Conservation (phyloP, 2,113 vertebrate species). For the Myrmophylax atrothorax region DNA sequence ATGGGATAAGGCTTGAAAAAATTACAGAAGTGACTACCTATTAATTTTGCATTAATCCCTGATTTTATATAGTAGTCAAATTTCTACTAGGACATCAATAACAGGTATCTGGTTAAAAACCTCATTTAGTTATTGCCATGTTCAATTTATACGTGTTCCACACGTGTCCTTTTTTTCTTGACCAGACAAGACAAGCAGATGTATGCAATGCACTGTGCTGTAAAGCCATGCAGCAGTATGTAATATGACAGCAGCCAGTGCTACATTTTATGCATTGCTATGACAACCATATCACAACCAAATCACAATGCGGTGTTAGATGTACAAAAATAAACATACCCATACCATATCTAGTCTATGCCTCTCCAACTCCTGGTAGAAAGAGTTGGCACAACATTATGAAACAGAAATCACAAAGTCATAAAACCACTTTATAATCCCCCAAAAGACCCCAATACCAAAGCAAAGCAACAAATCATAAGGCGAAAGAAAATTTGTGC, state of each 20-base stretch:
- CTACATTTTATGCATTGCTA: conserved; percentile 97
- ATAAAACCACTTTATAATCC: conserved; percentile 82
- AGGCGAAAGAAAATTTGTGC: conserved; percentile 75
- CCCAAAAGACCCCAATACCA: conserved; percentile 82
- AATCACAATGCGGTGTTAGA: conserved; percentile 98
- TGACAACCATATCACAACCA: conserved; percentile 95
- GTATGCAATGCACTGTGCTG: conserved; percentile 90
- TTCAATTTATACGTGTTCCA: conserved; percentile 59
- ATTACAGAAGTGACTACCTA: background rate
- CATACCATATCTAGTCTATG: conserved; percentile 99
- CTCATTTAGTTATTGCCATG: conserved; percentile 1
- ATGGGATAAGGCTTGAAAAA: conserved; percentile 43
- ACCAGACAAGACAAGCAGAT: conserved; percentile 83
- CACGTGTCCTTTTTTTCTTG: conserved; percentile 57
- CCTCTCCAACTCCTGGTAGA: conserved; percentile 99
- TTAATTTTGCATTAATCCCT: background rate
- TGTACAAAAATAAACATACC: conserved; percentile 98
- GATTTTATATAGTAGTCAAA: conserved; percentile 29
- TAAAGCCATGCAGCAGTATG: conserved; percentile 95
- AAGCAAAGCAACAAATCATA: conserved; percentile 84
- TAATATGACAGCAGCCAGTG: conserved; percentile 92
- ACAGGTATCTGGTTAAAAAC: conserved; percentile 40
- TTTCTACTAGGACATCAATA: conserved; percentile 61
- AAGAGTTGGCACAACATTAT: conserved; percentile 98
- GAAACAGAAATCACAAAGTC: conserved; percentile 93